These are phyloP conservation scores for Nymphicus hollandicus DNA, from an alignment of 2,113 vertebrate species.

Conservation along the genomic window DNA sequence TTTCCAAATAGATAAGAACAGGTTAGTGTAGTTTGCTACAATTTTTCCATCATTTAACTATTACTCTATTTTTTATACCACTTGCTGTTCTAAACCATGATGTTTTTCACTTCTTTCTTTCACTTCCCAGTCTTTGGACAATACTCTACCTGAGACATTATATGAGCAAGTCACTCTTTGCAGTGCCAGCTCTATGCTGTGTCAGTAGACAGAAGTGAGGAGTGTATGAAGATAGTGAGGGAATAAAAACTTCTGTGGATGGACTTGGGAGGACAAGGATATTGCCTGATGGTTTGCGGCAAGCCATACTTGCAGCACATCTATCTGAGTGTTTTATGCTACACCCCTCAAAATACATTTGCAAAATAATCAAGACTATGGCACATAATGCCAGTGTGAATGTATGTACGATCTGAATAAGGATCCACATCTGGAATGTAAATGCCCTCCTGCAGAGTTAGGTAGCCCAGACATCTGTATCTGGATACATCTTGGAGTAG, in stretches of 20 bases:
- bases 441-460: slow-evolving; percentile 49
- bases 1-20: background rate
- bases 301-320: background rate
- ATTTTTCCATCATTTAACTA: background rate
- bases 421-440: slow-evolving; percentile 48
- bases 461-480: slow-evolving; percentile 47
- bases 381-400: background rate
- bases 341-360: background rate
- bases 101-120: background rate
- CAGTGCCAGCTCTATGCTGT: background rate
- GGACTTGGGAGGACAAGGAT: background rate
- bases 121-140: background rate
- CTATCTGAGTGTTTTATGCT: background rate
- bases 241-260: background rate
- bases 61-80: background rate
- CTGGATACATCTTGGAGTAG: slow-evolving; percentile 9
- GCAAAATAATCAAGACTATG: background rate
- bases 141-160: background rate
- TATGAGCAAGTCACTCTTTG: background rate
- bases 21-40: background rate
- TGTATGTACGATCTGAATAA: background rate
- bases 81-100: background rate
- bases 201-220: background rate
- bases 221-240: background rate
- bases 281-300: background rate